These are phyloP conservation scores for Lepus americanus DNA, from an alignment of 2,113 vertebrate genomes.

Conservation along the genomic window DNA sequence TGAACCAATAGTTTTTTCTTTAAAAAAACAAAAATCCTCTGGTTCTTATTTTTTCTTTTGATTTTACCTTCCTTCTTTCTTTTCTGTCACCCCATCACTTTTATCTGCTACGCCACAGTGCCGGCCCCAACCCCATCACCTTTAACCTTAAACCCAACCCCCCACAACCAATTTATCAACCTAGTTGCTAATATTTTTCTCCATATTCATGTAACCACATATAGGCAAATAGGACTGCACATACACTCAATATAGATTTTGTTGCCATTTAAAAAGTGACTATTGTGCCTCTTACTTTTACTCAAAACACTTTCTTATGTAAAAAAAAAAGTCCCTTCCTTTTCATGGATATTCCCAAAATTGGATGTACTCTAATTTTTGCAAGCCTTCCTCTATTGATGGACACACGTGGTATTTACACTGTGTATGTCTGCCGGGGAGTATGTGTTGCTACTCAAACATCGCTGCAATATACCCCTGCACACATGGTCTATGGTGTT, in stretches of 20 bases:
- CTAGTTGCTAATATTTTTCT: neutral
- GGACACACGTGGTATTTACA: neutral
- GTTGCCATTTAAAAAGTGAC: constrained; percentile 42
- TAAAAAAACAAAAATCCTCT: neutral
- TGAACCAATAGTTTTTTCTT: no score
- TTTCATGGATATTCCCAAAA: neutral
- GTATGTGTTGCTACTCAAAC: neutral
- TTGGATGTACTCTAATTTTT: neutral
- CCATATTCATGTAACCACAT: neutral
- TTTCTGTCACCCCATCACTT: neutral
- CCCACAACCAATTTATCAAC: constrained; percentile 39
- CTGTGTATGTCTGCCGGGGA: neutral
- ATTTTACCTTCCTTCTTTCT: neutral
- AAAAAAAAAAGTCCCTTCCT: constrained; percentile 19
- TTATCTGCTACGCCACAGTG: neutral
- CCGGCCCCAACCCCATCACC: no score
- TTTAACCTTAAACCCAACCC: no score
- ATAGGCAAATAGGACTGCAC: constrained; percentile 27
- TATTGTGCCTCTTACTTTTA: neutral
- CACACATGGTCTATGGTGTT: neutral
- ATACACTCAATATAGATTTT: neutral
- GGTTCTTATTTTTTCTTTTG: constrained; percentile 20
- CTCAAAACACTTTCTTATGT: constrained; percentile 24
- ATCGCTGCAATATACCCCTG: neutral
- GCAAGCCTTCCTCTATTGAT: neutral